A percentile compares a stretch with the other conserved stretches of the same genome.
phyloP scores from a whole-genome alignment of 2,797 vertebrate genomes.

The Numenius phaeopus region DNA sequence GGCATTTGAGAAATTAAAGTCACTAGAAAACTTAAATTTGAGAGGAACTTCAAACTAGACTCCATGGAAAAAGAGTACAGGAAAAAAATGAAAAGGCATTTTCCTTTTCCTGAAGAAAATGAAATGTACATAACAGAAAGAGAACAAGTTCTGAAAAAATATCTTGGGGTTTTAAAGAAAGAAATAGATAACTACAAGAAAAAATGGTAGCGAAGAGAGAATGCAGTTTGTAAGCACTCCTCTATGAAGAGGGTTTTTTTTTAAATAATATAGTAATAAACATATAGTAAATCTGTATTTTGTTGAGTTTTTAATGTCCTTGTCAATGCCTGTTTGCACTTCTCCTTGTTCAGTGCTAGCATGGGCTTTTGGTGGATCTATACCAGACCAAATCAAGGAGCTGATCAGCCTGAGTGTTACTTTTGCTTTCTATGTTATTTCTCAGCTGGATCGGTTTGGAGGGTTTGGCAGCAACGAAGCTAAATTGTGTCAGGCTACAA shows the following conservation, averaged over 20 bases:
- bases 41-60: not conserved
- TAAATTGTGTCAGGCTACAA: not conserved
- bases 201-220: not conserved
- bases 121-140: not conserved
- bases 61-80: not conserved
- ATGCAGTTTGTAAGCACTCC: not conserved
- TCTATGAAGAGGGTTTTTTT: not conserved
- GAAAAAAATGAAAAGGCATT: not conserved
- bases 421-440: not conserved
- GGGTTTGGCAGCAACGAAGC: not conserved
- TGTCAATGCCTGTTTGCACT: not conserved
- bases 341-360: not conserved
- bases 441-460: not conserved
- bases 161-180: not conserved
- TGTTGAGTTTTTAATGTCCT: not conserved
- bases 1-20: conserved; percentile 7
- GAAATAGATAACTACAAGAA: not conserved
- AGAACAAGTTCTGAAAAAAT: not conserved
- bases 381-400: not conserved
- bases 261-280: not conserved
- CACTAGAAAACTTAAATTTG: not conserved
- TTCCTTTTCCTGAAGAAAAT: not conserved
- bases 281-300: not conserved
- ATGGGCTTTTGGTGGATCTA: not conserved
- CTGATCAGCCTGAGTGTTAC: not conserved